Evolutionary conservation across 2,797 vertebrate genomes (phyloP).

Genomic region (Anguilla obscura): DNA sequence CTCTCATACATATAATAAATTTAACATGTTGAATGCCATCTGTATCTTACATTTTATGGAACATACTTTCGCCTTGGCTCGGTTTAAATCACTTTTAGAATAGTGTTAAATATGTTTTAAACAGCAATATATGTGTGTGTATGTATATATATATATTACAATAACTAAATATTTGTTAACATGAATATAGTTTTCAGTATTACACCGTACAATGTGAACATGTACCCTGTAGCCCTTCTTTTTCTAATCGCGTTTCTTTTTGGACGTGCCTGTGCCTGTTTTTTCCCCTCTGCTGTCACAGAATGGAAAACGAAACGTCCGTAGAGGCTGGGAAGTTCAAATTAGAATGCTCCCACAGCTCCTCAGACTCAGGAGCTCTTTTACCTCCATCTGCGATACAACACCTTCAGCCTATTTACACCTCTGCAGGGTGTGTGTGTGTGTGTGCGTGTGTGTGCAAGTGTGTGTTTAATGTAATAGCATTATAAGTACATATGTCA

Average conservation of each 20-base stretch:
- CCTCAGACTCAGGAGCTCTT: conserved; percentile 49
- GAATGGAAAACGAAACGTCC: conserved; percentile 27
- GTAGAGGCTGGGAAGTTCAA: conserved; percentile 31
- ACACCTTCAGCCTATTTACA: conserved; percentile 59
- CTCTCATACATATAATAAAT: neutral
- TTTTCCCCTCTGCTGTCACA: neutral
- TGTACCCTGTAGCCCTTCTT: neutral
- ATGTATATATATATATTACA: neutral
- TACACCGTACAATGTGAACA: neutral
- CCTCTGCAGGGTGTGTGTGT: conserved; percentile 45
- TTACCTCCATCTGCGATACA: conserved; percentile 46
- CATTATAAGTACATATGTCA: neutral
- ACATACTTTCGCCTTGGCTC: neutral
- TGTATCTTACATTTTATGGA: neutral
- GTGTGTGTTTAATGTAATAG: neutral
- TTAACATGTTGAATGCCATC: neutral
- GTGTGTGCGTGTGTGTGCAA: neutral
- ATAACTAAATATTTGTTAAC: neutral
- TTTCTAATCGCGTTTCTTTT: conserved; percentile 4
- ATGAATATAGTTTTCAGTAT: neutral
- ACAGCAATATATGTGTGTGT: neutral
- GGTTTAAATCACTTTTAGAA: neutral
- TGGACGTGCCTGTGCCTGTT: conserved; percentile 35
- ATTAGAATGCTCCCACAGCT: conserved; percentile 36
- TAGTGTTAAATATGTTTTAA: neutral